phyloP scores from a whole-genome alignment of 2,888 invertebrate genomes.

The Pimpla rufipes region DNA sequence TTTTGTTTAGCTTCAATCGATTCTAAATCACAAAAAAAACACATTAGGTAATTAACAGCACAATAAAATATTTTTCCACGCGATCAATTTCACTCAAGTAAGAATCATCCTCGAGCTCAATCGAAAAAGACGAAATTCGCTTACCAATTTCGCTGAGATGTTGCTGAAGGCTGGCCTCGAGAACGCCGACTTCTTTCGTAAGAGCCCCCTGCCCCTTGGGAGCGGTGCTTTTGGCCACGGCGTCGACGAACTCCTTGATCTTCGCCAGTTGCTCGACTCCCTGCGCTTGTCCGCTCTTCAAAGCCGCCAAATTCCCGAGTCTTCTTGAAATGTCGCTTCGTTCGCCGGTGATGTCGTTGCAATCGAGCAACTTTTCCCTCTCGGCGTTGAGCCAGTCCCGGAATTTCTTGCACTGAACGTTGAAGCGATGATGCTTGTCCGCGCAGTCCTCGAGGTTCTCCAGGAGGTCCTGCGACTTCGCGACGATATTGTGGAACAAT shows the following conservation, averaged over 20 bases:
- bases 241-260: slow-evolving; percentile 89
- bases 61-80: slow-evolving; percentile 8
- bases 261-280: slow-evolving; percentile 89
- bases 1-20: slow-evolving; percentile 91
- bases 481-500: slow-evolving; percentile 94
- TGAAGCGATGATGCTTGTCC: slow-evolving; percentile 93
- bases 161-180: slow-evolving; percentile 89
- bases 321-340: slow-evolving; percentile 92
- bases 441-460: slow-evolving; percentile 95
- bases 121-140: slow-evolving; percentile 60
- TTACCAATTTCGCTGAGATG: slow-evolving; percentile 89
- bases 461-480: slow-evolving; percentile 94
- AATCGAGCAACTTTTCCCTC: slow-evolving; percentile 92
- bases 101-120: neutral
- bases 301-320: slow-evolving; percentile 88
- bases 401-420: slow-evolving; percentile 91
- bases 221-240: slow-evolving; percentile 92
- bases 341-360: slow-evolving; percentile 94
- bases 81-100: neutral
- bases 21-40: slow-evolving; percentile 74
- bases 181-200: slow-evolving; percentile 90
- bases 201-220: slow-evolving; percentile 91
- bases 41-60: neutral
- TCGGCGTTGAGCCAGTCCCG: slow-evolving; percentile 94
- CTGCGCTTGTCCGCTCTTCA: slow-evolving; percentile 89